Evolutionary conservation across 1,140 invertebrate species (phyloP).

Genomic region (Laupala kohalensis): DNA sequence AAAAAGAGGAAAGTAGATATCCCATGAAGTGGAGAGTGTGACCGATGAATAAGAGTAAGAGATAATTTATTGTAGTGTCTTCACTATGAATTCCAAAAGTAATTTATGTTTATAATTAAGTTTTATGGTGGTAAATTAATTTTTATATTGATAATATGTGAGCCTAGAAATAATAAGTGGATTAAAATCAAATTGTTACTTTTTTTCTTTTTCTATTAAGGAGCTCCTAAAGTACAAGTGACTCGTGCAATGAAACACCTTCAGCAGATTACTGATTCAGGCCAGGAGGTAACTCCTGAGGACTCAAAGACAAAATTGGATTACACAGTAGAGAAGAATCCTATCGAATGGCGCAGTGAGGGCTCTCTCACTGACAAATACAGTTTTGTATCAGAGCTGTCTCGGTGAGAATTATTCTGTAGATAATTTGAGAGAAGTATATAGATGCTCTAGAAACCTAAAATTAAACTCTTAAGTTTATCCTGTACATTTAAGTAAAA

Average conservation of each 20-base stretch:
- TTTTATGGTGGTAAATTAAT: background rate
- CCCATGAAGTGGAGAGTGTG: too few relatives aligned
- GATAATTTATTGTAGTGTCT: too few relatives aligned
- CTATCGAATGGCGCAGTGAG: constrained; percentile 55
- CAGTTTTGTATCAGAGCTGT: constrained; percentile 69
- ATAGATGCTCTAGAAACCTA: too few relatives aligned
- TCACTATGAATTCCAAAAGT: background rate
- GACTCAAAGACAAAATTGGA: constrained; percentile 39
- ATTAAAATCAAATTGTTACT: too few relatives aligned
- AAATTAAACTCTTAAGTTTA: background rate
- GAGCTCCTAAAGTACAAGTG: constrained; percentile 51
- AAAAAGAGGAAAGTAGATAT: too few relatives aligned
- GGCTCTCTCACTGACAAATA: constrained; percentile 53
- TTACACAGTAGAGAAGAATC: constrained; percentile 58
- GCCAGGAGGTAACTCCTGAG: constrained; percentile 51
- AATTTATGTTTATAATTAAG: background rate
- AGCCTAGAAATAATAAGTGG: background rate
- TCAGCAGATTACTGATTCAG: constrained; percentile 68
- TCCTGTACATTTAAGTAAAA: too few relatives aligned
- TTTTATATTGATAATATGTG: background rate
- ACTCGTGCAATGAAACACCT: constrained; percentile 69
- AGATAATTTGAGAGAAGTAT: too few relatives aligned
- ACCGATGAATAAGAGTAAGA: too few relatives aligned
- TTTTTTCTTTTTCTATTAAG: constrained; percentile 19
- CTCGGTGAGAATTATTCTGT: too few relatives aligned